Conservation (phyloP, 2,113 vertebrate genomes). For the Natator depressus region DNA sequence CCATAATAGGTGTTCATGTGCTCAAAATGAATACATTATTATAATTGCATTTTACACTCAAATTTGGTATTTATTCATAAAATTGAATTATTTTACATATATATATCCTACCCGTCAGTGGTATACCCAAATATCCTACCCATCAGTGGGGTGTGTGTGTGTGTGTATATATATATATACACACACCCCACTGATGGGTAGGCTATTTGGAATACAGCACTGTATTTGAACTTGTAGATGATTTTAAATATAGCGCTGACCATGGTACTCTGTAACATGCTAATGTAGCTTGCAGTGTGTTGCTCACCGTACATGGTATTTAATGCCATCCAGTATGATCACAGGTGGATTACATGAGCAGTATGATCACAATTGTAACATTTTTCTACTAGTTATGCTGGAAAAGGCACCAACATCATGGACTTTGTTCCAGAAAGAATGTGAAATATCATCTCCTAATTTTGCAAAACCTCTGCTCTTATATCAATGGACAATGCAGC, state of each 20-base stretch:
- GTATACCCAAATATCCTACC: no score
- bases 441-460: neutral
- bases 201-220: neutral
- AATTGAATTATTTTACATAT: neutral
- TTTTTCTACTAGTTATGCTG: neutral
- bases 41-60: neutral
- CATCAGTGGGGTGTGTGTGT: no score
- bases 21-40: neutral
- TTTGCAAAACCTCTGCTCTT: neutral
- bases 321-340: neutral
- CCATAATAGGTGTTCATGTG: neutral
- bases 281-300: neutral
- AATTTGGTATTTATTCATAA: neutral
- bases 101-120: no score
- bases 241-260: neutral
- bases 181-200: neutral
- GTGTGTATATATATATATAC: no score
- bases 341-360: neutral
- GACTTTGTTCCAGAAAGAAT: neutral
- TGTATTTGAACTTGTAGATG: neutral
- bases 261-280: neutral
- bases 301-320: neutral
- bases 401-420: neutral
- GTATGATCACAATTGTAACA: neutral
- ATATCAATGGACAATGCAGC: neutral